Base-by-base conservation (phyloP, 2,113 vertebrate genomes). In the Plecturocebus donacophilus region DNA sequence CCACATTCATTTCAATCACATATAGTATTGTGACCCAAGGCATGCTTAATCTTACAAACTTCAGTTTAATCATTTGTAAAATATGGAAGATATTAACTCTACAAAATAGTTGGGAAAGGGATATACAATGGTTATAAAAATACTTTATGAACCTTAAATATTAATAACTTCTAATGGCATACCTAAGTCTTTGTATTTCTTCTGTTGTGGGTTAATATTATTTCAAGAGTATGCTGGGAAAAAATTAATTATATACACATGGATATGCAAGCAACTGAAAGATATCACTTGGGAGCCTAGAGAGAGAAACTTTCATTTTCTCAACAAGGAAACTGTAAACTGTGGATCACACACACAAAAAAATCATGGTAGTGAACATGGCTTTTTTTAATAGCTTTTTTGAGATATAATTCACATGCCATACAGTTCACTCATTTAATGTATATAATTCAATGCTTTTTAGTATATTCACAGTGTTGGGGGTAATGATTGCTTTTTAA, bases 101-200 rank as follows among this genome's bases (percentile, higher is more conserved):
- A 64, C 1, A 85, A 40, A 9, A 85, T 40, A 81, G 35, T 4
- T 76, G 19, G 9, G 56, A 38, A 79, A 94, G 42, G 42, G 17
- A 82, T 73, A 94, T 5, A 85, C 85, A 91, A 52, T 6, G 20
- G 49, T 45, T 58, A 96, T 12, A 94, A 90, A 96, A 91, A 52
- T 38, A 95, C 38, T 81, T 96, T 30, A 90, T 58, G 56, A 95
- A 83, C 3, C 40, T 19, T 85, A 93, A 82, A 75, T 96, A 90
- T 90, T 25, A 95, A n/a, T 96, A 96, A 95, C 81, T 95, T 93
- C 54, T 88, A 76, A 87, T 10, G 49, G 88, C 30, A 90, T 64
- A 93, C 1, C 19, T 75, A 81, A 94, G 40, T 82, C 38, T 25
- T 90, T 61, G 0, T 45, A 77, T 68, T 96, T 90, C 45, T 94